A percentile compares a stretch with the other conserved stretches of the same genome.
These are phyloP conservation scores for Colaptes auratus DNA, from an alignment of 2,113 vertebrate genomes.

Conservation along the genomic window DNA sequence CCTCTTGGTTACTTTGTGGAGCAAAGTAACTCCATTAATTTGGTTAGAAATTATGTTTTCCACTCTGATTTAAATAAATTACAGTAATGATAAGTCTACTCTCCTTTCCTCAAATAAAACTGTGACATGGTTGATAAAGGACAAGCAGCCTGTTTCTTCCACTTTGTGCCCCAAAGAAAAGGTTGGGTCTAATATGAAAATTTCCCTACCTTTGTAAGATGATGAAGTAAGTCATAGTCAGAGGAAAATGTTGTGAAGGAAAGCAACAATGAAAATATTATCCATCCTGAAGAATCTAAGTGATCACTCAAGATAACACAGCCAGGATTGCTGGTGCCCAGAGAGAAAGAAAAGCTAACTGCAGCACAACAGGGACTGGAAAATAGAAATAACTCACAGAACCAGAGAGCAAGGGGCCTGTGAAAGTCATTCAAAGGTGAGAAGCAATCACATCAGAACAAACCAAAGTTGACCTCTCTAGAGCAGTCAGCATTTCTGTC, in stretches of 20 bases:
- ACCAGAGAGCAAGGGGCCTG: neutral
- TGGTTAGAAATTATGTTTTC: neutral
- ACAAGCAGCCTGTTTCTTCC: neutral
- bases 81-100: neutral
- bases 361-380: neutral
- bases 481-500: neutral
- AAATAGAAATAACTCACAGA: neutral
- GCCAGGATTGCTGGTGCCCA: neutral
- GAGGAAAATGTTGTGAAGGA: neutral
- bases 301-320: neutral
- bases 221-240: neutral
- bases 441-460: neutral
- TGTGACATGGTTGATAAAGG: neutral
- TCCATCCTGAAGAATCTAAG: neutral
- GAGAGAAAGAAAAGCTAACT: neutral
- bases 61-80: neutral
- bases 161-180: neutral
- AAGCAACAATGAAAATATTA: neutral
- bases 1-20: neutral
- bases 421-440: neutral
- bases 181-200: neutral
- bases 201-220: neutral
- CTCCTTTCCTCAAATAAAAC: neutral
- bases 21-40: neutral
- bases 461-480: neutral